Conservation (phyloP, 2,113 vertebrate species). For the Callithrix jacchus region DNA sequence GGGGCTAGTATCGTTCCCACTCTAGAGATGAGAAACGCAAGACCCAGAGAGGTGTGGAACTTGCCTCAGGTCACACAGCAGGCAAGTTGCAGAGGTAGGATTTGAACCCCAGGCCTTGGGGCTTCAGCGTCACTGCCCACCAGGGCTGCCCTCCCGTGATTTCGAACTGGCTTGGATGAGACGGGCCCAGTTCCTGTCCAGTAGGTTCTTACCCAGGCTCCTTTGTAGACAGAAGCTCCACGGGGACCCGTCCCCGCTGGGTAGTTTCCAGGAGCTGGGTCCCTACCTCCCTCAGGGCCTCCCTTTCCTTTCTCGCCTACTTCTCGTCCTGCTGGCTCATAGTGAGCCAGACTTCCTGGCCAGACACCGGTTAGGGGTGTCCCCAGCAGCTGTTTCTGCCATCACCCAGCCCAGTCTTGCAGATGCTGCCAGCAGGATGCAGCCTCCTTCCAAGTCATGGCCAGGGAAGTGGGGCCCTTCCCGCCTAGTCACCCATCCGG, state of each 20-base stretch:
- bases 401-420: conserved; percentile 31
- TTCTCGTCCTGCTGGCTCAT: neutral
- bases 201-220: neutral
- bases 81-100: no score
- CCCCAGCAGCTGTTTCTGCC: conserved; percentile 76
- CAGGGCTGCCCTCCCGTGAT: no score
- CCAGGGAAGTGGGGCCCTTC: conserved; percentile 66
- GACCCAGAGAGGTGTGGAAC: no score
- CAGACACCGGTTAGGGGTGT: conserved; percentile 68
- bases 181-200: no score
- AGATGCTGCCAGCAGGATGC: conserved; percentile 69
- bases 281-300: neutral
- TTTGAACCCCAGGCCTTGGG: no score
- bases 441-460: conserved; percentile 42
- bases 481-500: conserved; percentile 19
- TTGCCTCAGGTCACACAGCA: no score
- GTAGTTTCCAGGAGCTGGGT: neutral
- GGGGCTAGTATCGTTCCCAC: no score
- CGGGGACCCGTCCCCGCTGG: neutral
- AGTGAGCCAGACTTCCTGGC: conserved; percentile 66
- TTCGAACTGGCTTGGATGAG: no score
- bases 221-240: neutral
- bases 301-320: neutral
- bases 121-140: no score
- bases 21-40: no score